phyloP scores from a whole-genome alignment of 64 coral and sea anemone genomes.

The Orbicella faveolata region DNA sequence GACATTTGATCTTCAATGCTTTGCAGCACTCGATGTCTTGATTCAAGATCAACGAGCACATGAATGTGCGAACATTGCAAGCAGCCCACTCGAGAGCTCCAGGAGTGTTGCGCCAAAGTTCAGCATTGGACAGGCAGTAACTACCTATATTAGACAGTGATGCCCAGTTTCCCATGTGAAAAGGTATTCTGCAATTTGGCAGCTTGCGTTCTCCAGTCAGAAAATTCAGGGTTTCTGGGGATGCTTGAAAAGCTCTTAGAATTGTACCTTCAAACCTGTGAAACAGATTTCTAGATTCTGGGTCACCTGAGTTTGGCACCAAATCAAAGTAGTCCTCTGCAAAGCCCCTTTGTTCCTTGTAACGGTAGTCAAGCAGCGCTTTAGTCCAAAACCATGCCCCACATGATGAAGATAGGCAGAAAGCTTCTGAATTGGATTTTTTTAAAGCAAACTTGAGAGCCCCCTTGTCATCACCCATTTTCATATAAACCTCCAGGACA shows the following conservation, averaged over 20 bases:
- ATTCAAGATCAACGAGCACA: conserved; percentile 59
- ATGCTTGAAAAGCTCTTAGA: conserved; percentile 76
- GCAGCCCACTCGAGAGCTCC: conserved; percentile 86
- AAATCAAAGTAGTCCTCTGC: conserved; percentile 62
- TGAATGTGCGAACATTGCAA: conserved; percentile 61
- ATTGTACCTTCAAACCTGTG: conserved; percentile 64
- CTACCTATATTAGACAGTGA: conserved; percentile 70
- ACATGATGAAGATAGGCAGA: conserved; percentile 58
- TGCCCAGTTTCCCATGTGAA: conserved; percentile 57
- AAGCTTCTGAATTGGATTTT: conserved; percentile 74
- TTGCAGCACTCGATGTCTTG: conserved; percentile 57
- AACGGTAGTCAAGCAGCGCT: conserved; percentile 75
- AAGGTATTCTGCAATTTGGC: conserved; percentile 58
- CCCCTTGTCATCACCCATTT: conserved; percentile 79
- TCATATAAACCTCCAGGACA: conserved; percentile 89
- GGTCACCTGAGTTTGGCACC: neutral
- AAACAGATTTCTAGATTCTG: conserved; percentile 17
- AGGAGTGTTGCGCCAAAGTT: conserved; percentile 77
- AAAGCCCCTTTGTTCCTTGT: conserved; percentile 71
- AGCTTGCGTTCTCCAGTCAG: conserved; percentile 75
- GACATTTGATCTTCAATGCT: conserved; percentile 34
- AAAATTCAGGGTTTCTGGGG: conserved; percentile 47
- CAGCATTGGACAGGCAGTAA: conserved; percentile 79
- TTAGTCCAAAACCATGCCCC: conserved; percentile 77
- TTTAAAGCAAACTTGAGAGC: conserved; percentile 73